Evolutionary conservation across 1,140 invertebrate genomes (phyloP).

Genomic region (Drosophila lacertosa): DNA sequence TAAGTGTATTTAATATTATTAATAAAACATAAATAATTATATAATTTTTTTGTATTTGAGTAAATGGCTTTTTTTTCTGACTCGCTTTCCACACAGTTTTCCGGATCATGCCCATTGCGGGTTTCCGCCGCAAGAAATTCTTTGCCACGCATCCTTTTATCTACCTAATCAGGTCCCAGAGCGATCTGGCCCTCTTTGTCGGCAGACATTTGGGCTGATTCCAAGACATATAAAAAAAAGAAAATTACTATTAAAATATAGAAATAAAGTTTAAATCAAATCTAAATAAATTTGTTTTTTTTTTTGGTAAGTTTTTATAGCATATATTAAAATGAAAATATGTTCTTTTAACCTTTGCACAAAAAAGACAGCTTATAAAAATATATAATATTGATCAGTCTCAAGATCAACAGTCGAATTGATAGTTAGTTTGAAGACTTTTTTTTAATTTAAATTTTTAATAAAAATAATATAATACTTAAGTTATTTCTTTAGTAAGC

Average conservation of each 20-base stretch:
- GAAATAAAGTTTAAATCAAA: not conserved
- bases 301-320: too few relatives aligned
- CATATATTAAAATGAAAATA: too few relatives aligned
- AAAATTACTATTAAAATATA: not conserved
- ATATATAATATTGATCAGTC: too few relatives aligned
- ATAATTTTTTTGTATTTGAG: too few relatives aligned
- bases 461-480: too few relatives aligned
- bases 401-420: too few relatives aligned
- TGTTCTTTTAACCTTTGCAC: too few relatives aligned
- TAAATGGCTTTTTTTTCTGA: not conserved
- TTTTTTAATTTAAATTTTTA: too few relatives aligned
- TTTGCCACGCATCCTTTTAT: conserved; percentile 59
- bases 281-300: too few relatives aligned
- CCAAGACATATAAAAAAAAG: not conserved
- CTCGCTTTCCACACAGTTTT: conserved; percentile 51
- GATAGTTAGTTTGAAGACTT: too few relatives aligned
- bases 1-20: conserved; percentile 1
- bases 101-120: conserved; percentile 59
- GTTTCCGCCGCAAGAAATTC: conserved; percentile 50
- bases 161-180: conserved; percentile 46
- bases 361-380: too few relatives aligned
- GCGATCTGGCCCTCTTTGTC: conserved; percentile 47
- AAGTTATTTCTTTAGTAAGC: too few relatives aligned
- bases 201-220: conserved; percentile 45
- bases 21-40: conserved; percentile 20